Evolutionary conservation across 2,888 invertebrate genomes (phyloP), one percentile per base, ranked within the genome.

Genomic region (Mylabris sibirica): DNA sequence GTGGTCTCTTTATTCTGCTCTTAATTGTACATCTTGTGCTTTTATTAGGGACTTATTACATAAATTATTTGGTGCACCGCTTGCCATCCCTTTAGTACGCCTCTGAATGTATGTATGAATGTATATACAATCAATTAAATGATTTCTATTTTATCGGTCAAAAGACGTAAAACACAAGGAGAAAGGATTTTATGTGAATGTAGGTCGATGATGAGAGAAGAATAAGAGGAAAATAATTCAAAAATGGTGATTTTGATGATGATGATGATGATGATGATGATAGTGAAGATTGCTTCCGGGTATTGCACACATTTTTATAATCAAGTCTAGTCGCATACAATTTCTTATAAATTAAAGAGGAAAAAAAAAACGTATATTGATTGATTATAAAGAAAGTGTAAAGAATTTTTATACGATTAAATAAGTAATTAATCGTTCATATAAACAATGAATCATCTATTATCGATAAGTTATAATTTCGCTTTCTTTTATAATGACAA

Each of bases 111-210:
- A 30, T 30, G 4, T 30, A 30, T 30, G n/a, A n/a, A 30, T 30
- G 30, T 30, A 8, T 4, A 30, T 30, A 30, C 30, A 30, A 30
- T 30, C 76, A 78, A 78, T 78, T 77, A 79, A 69, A 76, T 74
- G 78, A 76, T 81, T 81, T 80, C 81, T 79, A 81, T 78, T 79
- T 79, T 76, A 79, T 79, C 78, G 79, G 76, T 77, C 76, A 77
- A 73, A 66, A 72, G 74, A 76, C 73, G 76, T 74, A 57, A 57
- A 57, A 72, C 66, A 69, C 69, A 72, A 78, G 75, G 79, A 79
- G 81, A 80, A 79, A 79, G 79, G 79, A 79, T 64, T 66, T 64
- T 60, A 62, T 62, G 9, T 30, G 44, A 69, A 79, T 76, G 75
- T 77, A 73, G 79, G 78, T 78, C 78, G 74, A 67, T 72, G 65